Evolutionary conservation across 2,888 invertebrate genomes (phyloP).

Genomic region (Lepidocyrtinus sp.): DNA sequence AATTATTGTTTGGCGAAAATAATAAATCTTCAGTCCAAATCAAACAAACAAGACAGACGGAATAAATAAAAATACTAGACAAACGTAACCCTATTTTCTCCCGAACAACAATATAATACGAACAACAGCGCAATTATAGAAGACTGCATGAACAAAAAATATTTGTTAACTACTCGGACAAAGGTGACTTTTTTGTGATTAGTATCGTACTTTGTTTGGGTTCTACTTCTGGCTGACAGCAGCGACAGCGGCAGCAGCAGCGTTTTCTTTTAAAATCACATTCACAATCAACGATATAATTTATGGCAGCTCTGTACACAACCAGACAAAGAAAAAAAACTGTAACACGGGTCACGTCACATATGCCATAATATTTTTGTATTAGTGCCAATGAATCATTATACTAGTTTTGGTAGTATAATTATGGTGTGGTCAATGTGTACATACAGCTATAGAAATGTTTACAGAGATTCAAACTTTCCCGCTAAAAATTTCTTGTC

Average conservation of each 20-base stretch:
- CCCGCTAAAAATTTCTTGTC: too few relatives aligned
- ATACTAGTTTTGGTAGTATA: not conserved
- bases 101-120: conserved; percentile 55
- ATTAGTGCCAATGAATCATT: conserved; percentile 11
- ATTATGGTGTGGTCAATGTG: not conserved
- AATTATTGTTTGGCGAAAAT: conserved; percentile 23
- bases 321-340: not conserved
- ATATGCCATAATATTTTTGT: conserved; percentile 6
- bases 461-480: not conserved
- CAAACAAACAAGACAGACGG: conserved; percentile 23
- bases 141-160: conserved; percentile 50
- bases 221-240: conserved; percentile 59
- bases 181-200: conserved; percentile 56
- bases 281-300: conserved; percentile 13
- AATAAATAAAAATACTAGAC: conserved; percentile 17
- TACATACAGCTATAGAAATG: conserved; percentile 1
- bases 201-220: conserved; percentile 35
- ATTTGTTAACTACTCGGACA: conserved; percentile 57
- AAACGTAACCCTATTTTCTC: conserved; percentile 38
- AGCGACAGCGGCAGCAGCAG: conserved; percentile 33
- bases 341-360: conserved; percentile 18
- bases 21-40: conserved; percentile 38
- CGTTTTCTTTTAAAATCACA: conserved; percentile 4
- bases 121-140: conserved; percentile 46
- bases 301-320: conserved; percentile 12